Percentiles rank a stretch among this genome's conserved stretches.
Conservation (phyloP, 2,888 invertebrate genomes). For the Macaria notata region DNA sequence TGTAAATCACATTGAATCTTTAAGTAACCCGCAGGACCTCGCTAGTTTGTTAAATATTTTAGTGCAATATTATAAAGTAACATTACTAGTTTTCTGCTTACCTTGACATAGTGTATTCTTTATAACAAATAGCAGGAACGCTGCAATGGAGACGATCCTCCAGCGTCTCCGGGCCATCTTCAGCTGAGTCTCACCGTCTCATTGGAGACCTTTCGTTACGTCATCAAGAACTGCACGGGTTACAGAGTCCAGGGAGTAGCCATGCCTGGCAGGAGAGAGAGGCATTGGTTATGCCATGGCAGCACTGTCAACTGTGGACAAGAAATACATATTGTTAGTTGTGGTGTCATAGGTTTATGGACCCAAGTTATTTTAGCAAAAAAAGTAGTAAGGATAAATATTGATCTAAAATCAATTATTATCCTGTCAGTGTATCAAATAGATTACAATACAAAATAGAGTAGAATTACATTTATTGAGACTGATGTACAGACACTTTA, state of each 20-base stretch:
- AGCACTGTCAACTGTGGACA: conserved; percentile 65
- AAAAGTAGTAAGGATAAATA: no score
- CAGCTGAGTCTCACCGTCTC: conserved; percentile 65
- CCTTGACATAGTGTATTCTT: conserved; percentile 75
- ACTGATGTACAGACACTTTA: no score
- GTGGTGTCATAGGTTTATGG: no score
- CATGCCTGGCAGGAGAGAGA: conserved; percentile 53
- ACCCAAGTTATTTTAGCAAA: no score
- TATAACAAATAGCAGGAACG: conserved; percentile 67
- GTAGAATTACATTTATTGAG: no score
- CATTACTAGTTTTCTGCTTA: conserved; percentile 35
- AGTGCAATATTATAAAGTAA: no score
- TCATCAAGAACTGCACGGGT: conserved; percentile 45
- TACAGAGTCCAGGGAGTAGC: conserved; percentile 46
- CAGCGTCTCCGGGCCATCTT: conserved; percentile 75
- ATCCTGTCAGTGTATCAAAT: no score
- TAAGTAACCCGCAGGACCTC: no score
- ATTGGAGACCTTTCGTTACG: conserved; percentile 52
- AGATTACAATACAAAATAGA: no score
- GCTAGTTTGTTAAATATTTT: no score
- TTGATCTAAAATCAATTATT: no score
- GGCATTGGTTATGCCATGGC: conserved; percentile 54
- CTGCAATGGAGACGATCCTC: conserved; percentile 70
- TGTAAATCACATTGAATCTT: no score
- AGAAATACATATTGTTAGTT: conserved; percentile 33